These are phyloP conservation scores for Chymomyza fuscimana DNA, from an alignment of 2,888 invertebrate species.

Conservation along the genomic window DNA sequence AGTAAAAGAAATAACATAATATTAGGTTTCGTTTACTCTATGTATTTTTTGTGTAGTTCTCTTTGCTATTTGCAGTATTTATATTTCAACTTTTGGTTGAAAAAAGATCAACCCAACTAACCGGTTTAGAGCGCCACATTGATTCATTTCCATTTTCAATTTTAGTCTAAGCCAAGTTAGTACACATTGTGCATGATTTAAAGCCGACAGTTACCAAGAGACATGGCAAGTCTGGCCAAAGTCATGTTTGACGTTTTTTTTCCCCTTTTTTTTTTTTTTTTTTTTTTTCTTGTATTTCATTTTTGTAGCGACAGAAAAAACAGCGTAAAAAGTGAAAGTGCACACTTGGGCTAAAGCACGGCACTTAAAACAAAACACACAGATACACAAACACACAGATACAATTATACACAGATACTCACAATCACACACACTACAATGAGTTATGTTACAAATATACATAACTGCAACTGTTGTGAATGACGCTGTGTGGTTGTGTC, in stretches of 20 bases:
- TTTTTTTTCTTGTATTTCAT: neutral
- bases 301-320: conserved; percentile 22
- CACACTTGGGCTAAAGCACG: conserved; percentile 49
- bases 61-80: neutral
- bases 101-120: neutral
- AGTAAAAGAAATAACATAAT: neutral
- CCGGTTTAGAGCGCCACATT: neutral
- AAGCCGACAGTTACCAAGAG: conserved; percentile 14
- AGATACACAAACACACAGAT: conserved; percentile 7
- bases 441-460: conserved; percentile 16
- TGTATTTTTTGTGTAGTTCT: neutral
- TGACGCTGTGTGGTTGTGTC: neutral
- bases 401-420: conserved; percentile 13
- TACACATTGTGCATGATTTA: neutral
- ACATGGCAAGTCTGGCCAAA: conserved; percentile 42
- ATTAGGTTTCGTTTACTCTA: neutral
- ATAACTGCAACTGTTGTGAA: conserved; percentile 15
- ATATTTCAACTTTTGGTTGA: neutral
- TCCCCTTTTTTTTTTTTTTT: conserved; percentile 42
- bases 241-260: conserved; percentile 64
- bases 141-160: neutral
- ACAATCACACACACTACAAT: conserved; percentile 5
- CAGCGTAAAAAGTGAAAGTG: conserved; percentile 70
- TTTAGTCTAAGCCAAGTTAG: neutral
- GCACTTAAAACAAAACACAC: conserved; percentile 19